These are phyloP conservation scores for Crocallis elinguaria DNA, from an alignment of 2,888 invertebrate genomes.

Conservation along the genomic window DNA sequence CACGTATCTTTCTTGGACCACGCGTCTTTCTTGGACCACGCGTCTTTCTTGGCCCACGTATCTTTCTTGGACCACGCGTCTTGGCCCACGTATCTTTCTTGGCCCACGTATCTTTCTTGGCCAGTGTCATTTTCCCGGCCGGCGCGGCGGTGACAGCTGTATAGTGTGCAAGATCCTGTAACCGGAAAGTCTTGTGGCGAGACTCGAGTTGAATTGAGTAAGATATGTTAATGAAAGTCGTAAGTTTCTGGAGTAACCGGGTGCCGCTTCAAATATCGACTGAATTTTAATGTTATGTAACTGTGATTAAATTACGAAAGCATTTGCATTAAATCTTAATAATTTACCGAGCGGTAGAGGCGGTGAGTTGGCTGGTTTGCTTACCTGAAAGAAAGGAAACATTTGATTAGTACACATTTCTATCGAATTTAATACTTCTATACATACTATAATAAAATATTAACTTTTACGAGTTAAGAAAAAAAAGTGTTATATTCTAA, in stretches of 20 bases:
- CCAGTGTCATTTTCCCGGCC: too few relatives aligned
- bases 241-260: conserved; percentile 28
- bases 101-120: too few relatives aligned
- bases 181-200: neutral
- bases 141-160: neutral
- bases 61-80: too few relatives aligned
- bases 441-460: too few relatives aligned
- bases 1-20: too few relatives aligned
- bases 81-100: too few relatives aligned
- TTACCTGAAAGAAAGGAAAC: conserved; percentile 23
- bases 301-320: conserved; percentile 6
- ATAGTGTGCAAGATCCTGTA: neutral
- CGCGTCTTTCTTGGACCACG: too few relatives aligned
- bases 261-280: conserved; percentile 40
- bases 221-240: conserved; percentile 47
- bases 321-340: conserved; percentile 8
- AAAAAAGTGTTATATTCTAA: too few relatives aligned
- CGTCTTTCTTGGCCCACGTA: too few relatives aligned
- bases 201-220: conserved; percentile 10
- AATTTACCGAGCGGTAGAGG: conserved; percentile 5
- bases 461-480: too few relatives aligned
- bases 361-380: conserved; percentile 8
- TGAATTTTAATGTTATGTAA: conserved; percentile 17
- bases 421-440: neutral
- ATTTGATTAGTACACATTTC: neutral